phyloP scores from a whole-genome alignment of 2,797 vertebrate species.

The Tarsius wallacei region DNA sequence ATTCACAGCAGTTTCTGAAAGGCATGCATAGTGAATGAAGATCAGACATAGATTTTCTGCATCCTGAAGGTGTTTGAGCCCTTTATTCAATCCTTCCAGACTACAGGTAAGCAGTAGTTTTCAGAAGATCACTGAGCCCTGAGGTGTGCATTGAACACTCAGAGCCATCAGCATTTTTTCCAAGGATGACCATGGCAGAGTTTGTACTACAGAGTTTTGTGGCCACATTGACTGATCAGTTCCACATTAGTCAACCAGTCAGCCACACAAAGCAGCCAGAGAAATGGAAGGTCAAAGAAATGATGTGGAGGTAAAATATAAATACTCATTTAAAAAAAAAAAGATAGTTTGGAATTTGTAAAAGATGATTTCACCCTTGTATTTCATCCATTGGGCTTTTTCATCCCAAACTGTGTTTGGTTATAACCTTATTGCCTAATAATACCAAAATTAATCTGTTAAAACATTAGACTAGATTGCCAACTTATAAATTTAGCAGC shows the following conservation, averaged over 20 bases:
- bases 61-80: neutral
- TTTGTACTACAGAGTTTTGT: too few relatives aligned
- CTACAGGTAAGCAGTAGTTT: too few relatives aligned
- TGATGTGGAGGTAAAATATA: neutral
- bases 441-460: neutral
- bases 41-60: neutral
- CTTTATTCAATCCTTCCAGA: neutral
- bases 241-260: neutral
- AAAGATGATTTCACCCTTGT: neutral
- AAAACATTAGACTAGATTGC: neutral
- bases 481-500: neutral
- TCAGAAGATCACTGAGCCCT: too few relatives aligned
- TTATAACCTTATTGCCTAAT: neutral
- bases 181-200: neutral
- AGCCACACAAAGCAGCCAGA: neutral
- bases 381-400: neutral
- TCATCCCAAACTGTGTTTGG: neutral
- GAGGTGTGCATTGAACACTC: neutral
- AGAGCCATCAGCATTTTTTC: neutral
- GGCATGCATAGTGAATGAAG: too few relatives aligned
- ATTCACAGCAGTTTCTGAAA: neutral
- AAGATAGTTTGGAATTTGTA: neutral
- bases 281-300: neutral
- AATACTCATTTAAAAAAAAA: neutral
- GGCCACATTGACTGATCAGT: neutral